Evolutionary conservation across 2,113 vertebrate species (phyloP).

Genomic region (Dicrurus megarhynchus): DNA sequence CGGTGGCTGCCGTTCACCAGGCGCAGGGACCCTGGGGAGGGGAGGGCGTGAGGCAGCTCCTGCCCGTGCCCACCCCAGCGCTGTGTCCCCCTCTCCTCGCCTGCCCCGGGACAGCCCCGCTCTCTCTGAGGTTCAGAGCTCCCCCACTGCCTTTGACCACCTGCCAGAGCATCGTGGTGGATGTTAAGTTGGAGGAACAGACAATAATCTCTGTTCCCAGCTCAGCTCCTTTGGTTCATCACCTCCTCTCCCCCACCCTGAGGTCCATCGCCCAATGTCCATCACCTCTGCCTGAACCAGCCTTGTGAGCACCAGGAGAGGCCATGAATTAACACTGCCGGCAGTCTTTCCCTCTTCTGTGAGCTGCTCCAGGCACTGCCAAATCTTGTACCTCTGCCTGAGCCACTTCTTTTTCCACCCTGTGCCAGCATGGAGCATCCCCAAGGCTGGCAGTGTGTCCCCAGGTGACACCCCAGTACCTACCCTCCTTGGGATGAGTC

Average conservation of each 20-base stretch:
- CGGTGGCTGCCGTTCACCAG: slow-evolving; percentile 82
- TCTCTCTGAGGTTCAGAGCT: not conserved
- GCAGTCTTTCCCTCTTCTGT: accelerated
- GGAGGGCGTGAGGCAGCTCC: not conserved
- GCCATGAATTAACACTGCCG: accelerated
- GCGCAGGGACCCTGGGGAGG: slow-evolving; percentile 76
- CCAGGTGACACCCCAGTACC: not conserved
- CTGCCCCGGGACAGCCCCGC: not conserved
- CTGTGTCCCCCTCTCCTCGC: not conserved
- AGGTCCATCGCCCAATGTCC: not conserved
- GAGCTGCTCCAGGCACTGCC: not conserved
- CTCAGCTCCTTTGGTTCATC: not conserved
- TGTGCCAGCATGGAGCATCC: not conserved
- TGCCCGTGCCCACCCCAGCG: accelerated
- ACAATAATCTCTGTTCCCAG: not conserved
- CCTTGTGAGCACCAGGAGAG: not conserved
- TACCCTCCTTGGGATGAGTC: slow-evolving; percentile 72
- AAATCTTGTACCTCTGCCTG: not conserved
- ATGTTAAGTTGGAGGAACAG: not conserved
- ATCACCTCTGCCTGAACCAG: not conserved
- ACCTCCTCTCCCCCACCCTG: not conserved
- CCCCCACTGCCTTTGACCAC: too few relatives aligned
- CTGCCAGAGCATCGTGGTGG: accelerated
- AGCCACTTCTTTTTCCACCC: not conserved
- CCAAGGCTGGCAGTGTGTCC: not conserved